phyloP scores from a whole-genome alignment of 2,113 vertebrate genomes.

The Channa maculata region DNA sequence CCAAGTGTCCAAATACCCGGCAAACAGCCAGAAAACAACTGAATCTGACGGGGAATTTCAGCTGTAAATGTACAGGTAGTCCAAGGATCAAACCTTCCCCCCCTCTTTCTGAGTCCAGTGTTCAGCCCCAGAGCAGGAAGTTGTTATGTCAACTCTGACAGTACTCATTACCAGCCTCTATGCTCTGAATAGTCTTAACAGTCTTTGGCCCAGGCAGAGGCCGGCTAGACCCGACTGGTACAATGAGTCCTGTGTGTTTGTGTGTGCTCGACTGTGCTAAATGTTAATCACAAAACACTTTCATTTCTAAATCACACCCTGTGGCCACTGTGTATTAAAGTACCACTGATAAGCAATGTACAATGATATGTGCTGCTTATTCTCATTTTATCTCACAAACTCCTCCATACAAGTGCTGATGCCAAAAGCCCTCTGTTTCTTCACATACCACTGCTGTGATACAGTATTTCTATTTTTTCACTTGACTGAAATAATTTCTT shows the following conservation, averaged over 20 bases:
- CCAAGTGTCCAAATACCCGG: background rate
- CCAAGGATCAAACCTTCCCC: conserved; percentile 1
- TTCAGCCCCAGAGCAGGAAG: conserved; percentile 47
- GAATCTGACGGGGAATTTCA: background rate
- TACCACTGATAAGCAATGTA: conserved; percentile 15
- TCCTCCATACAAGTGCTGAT: conserved; percentile 1
- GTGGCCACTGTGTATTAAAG: conserved; percentile 45
- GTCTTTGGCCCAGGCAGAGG: conserved; percentile 59
- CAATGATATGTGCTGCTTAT: conserved; percentile 46
- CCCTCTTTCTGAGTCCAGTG: conserved; percentile 10
- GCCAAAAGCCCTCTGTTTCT: conserved; percentile 5
- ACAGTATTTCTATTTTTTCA: conserved; percentile 1
- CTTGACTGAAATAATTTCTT: too few species aligned
- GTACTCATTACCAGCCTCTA: conserved; percentile 63
- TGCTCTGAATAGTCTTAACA: conserved; percentile 63
- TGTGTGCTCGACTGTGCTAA: conserved; percentile 14
- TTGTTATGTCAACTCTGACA: conserved; percentile 71
- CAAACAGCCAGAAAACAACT: background rate
- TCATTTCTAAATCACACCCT: conserved; percentile 48
- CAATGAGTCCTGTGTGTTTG: conserved; percentile 56
- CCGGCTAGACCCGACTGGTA: conserved; percentile 41
- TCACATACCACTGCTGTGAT: background rate
- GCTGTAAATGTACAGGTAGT: conserved; percentile 1
- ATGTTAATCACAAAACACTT: conserved; percentile 59
- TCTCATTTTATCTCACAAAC: conserved; percentile 21